Conservation (phyloP, 2,888 invertebrate genomes). For the Stratiomys singularior region DNA sequence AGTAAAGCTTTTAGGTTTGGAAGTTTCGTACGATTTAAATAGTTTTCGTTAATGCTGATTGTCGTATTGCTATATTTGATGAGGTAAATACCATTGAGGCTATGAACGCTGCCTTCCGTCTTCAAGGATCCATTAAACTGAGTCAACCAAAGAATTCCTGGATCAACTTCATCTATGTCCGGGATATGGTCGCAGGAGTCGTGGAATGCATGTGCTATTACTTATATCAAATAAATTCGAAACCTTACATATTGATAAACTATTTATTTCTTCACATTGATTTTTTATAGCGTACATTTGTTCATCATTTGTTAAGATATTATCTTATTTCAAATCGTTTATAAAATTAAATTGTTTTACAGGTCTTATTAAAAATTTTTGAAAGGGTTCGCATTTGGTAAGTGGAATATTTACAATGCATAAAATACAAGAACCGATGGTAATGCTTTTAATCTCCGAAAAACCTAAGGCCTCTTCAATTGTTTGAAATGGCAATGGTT, state of each 20-base stretch:
- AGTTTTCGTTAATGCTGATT: conserved; percentile 46
- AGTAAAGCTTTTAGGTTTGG: conserved; percentile 48
- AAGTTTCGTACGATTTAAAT: conserved; percentile 41
- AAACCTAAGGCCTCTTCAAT: too few species aligned
- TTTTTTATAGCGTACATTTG: conserved; percentile 38
- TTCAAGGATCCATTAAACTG: conserved; percentile 45
- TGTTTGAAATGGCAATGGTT: too few species aligned
- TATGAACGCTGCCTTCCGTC: neutral
- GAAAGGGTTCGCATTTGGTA: conserved; percentile 43
- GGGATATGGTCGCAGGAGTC: too few species aligned
- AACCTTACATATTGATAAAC: conserved; percentile 47
- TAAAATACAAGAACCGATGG: conserved; percentile 20
- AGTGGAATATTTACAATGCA: too few species aligned
- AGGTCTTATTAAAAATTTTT: neutral
- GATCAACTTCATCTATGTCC: too few species aligned
- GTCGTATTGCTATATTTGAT: conserved; percentile 45
- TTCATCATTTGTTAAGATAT: conserved; percentile 36
- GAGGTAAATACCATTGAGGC: conserved; percentile 32
- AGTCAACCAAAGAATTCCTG: conserved; percentile 51
- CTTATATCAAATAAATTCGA: conserved; percentile 47
- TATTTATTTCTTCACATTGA: conserved; percentile 47
- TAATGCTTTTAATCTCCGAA: too few species aligned
- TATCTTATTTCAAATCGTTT: neutral
- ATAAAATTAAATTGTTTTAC: neutral
- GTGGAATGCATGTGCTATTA: conserved; percentile 49